Evolutionary conservation across 2,888 invertebrate species (phyloP).

Genomic region (Melieria picta): DNA sequence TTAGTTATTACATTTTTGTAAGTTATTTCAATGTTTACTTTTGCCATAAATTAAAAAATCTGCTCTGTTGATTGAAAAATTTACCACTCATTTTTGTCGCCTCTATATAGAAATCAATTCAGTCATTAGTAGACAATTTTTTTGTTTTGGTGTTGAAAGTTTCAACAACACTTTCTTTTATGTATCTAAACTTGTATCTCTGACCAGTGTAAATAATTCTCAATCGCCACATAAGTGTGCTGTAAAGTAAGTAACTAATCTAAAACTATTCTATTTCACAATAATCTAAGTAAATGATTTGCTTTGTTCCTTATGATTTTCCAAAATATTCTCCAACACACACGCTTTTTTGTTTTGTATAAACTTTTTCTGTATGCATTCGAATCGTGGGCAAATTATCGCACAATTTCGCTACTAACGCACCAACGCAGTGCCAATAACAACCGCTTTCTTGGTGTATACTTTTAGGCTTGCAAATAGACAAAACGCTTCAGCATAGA

Average conservation of each 20-base stretch:
- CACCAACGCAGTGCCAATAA: constrained; percentile 16
- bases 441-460: constrained; percentile 25
- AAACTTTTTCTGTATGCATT: not conserved
- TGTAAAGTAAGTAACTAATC: not conserved
- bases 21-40: no score
- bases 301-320: not conserved
- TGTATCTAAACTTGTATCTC: no score
- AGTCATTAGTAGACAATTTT: no score
- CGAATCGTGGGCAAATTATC: constrained; percentile 45
- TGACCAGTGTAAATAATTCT: not conserved
- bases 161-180: no score
- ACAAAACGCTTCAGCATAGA: constrained; percentile 14
- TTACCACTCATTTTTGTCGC: no score
- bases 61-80: no score
- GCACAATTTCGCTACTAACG: constrained; percentile 39
- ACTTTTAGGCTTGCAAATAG: constrained; percentile 38
- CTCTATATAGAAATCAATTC: no score
- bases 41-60: no score
- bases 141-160: no score
- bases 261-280: not conserved
- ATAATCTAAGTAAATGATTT: no score
- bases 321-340: not conserved
- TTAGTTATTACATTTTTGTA: no score
- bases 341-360: not conserved
- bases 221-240: not conserved